Percentiles rank a stretch among this genome's conserved stretches.
phyloP scores from a whole-genome alignment of 2,113 vertebrate species.

The Platysternon megacephalum region DNA sequence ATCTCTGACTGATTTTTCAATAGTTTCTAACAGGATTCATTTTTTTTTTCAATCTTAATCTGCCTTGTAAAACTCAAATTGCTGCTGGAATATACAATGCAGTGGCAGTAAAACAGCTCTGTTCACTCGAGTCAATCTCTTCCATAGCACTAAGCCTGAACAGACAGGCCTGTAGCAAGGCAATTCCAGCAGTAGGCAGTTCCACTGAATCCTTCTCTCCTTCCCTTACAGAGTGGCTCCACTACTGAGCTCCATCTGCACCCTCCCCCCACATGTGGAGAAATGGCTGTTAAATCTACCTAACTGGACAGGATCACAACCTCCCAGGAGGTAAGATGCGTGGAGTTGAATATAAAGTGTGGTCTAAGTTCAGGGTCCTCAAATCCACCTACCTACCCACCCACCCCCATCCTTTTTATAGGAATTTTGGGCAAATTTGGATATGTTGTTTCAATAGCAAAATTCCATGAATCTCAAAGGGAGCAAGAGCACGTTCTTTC shows the following conservation, averaged over 20 bases:
- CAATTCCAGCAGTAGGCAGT: neutral
- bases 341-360: neutral
- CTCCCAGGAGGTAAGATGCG: neutral
- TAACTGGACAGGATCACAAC: neutral
- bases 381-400: neutral
- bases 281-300: neutral
- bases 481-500: neutral
- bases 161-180: neutral
- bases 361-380: neutral
- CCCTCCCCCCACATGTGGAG: neutral
- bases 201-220: neutral
- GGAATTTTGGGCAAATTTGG: neutral
- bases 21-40: neutral
- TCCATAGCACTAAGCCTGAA: neutral
- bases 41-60: neutral
- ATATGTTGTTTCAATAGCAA: neutral
- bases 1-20: neutral
- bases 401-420: neutral
- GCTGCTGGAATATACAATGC: neutral
- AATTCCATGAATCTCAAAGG: neutral
- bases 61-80: neutral
- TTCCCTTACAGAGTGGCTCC: neutral
- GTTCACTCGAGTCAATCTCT: neutral
- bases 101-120: fast-evolving
- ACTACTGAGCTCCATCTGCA: neutral